Conservation (phyloP, 2,888 invertebrate species). For the Adineta ricciae region DNA sequence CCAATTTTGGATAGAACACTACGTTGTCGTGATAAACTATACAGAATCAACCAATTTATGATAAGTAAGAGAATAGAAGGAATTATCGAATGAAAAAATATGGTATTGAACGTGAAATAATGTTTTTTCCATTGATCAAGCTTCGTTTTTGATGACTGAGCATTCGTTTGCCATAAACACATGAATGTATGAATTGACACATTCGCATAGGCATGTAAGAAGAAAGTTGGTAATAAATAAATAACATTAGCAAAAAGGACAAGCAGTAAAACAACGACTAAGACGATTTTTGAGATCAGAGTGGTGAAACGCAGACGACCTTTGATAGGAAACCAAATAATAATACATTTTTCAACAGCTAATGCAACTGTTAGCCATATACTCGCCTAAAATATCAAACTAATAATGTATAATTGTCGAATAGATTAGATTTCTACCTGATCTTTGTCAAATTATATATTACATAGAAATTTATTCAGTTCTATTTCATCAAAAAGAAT, state of each 20-base stretch:
- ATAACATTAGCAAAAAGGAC: background rate
- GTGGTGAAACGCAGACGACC: background rate
- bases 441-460: too few relatives aligned
- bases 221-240: background rate
- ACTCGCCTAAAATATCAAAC: background rate
- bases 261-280: background rate
- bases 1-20: conserved; percentile 19
- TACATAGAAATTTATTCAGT: too few relatives aligned
- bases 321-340: conserved; percentile 29
- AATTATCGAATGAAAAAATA: conserved; percentile 29
- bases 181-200: background rate
- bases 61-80: conserved; percentile 27
- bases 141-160: background rate
- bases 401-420: too few relatives aligned
- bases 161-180: background rate
- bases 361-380: conserved; percentile 29
- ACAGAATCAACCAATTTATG: conserved; percentile 25
- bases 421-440: too few relatives aligned
- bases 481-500: too few relatives aligned
- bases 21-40: conserved; percentile 17
- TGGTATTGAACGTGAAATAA: conserved; percentile 24
- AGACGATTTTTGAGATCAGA: background rate
- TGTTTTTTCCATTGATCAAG: conserved; percentile 14
- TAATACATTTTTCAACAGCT: conserved; percentile 28
- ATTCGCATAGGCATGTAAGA: background rate